Base-by-base conservation (phyloP, 2,888 invertebrate genomes). In the Idaea aversata region DNA sequence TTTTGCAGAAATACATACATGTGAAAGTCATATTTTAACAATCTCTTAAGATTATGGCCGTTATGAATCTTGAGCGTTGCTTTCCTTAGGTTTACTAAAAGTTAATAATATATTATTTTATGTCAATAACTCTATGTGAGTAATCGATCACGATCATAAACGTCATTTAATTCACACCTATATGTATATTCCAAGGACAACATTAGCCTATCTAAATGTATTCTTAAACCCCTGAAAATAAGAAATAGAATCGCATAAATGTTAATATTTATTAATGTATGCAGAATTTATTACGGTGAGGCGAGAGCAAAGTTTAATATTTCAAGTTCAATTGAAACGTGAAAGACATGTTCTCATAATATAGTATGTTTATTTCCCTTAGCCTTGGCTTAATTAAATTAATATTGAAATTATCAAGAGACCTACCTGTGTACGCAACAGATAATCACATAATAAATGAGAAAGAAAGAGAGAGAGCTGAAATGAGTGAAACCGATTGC, bases 131-230 rank as follows among this genome's bases (percentile, higher is more conserved):
- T 47, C 10, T 5, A 47, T 47, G 0, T 73, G 77, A 77, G 69
- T 69, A 60, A 70, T 65, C 60, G 60, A 72, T 78, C 83, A 82
- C 77, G 82, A 71, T 71, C 66, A 64, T 65, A 65, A 67, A 74
- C 80, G 75, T 76, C 77, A 76, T 66, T 67, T 61, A 72, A 71
- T 72, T 73, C 67, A 75, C 73, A 73, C 65, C 61, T 36, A 10
- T 36, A 36, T 5, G 36, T 6, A 47, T 47, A 47, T 47, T 47
- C 47, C 47, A 47, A 47, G 47, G 47, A 25, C 25, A 25, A 25
- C 25, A 3, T 25, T 25, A 25, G 25, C 25, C 2, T 47, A 47
- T 69, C 57, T 64, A 69, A 68, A 74, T 75, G 66, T 47, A 47
- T 13, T 47, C 13, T 47, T 47, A 13, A 47, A 47, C 5, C 47